Evolutionary conservation across 2,888 invertebrate genomes (phyloP), one percentile per base, ranked within the genome.

Genomic region (Acanthosepion esculentum): DNA sequence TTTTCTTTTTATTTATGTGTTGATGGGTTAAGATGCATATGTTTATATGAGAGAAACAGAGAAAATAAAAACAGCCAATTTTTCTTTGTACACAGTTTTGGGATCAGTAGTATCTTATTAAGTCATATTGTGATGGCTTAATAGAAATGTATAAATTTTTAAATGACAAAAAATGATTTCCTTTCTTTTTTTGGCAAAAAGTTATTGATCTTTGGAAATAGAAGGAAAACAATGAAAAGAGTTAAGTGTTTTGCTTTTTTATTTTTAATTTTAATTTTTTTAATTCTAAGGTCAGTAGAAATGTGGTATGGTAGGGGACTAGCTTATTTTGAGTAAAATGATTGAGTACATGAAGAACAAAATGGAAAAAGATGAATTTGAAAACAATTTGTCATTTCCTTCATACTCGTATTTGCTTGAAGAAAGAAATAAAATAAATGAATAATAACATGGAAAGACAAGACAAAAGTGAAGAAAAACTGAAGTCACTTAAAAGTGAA

Each of bases 361-460:
- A n/a, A 12, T 78, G 78, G 8, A 29, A 29, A 7, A n/a, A n/a
- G 78, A 78, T 10, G 29, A 29, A 78, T 15, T 59, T 78, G 78
- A n/a, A 78, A 78, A 78, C 78, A n/a, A n/a, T 78, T 78, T 78
- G 78, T 78, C 78, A 78, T 78, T n/a, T n/a, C 78, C n/a, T 78
- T 78, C n/a, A 78, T 78, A 15, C 33, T n/a, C 12, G n/a, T n/a
- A 78, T 3, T 33, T 59, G 23, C 23, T 4, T 23, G 23, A 59
- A 23, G 26, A 59, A n/a, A 5, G 78, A 33, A 78, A 78, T 91
- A 7, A 48, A 91, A 48, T n/a, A 91, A 20, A 48, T 26, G 2
- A 33, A 48, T 23, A 23, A 92, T 26, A 48, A 48, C 26, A 92
- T 29, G 92, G 23, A 48, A 41, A 29, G 48, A 29, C n/a, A 50